These are phyloP conservation scores for Oryctes rhinoceros DNA, from an alignment of 1,140 invertebrate genomes.

Conservation along the genomic window DNA sequence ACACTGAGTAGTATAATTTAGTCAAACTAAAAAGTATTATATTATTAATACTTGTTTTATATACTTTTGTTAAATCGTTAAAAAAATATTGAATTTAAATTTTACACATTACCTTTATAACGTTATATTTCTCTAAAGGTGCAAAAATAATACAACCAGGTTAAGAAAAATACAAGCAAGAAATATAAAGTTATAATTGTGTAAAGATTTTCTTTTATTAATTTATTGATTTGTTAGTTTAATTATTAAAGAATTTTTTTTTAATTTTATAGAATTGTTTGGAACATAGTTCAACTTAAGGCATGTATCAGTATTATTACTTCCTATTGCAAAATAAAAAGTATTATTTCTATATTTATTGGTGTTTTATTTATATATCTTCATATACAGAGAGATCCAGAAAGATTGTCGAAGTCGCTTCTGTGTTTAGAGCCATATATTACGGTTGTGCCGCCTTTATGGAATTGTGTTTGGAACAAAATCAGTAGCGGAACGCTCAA, in stretches of 20 bases:
- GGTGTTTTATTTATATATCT: slow-evolving; percentile 21
- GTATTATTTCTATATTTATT: slow-evolving; percentile 45
- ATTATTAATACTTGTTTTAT: slow-evolving; percentile 15
- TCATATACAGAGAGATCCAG: too few species aligned
- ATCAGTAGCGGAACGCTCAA: too few species aligned
- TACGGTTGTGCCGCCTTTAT: too few species aligned
- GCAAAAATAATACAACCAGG: too few species aligned
- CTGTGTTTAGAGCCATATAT: too few species aligned
- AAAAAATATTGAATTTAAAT: slow-evolving; percentile 7
- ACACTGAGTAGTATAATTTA: slow-evolving; percentile 9
- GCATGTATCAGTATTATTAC: slow-evolving; percentile 50
- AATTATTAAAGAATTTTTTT: slow-evolving; percentile 37
- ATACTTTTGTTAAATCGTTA: slow-evolving; percentile 11
- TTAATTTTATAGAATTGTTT: slow-evolving; percentile 40
- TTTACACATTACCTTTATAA: background rate
- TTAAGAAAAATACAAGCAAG: background rate
- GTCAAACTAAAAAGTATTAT: slow-evolving; percentile 25
- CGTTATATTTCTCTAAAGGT: background rate
- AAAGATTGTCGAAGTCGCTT: too few species aligned
- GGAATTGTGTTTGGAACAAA: too few species aligned
- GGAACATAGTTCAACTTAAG: slow-evolving; percentile 42
- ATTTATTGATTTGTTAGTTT: slow-evolving; percentile 42
- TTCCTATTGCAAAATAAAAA: slow-evolving; percentile 46
- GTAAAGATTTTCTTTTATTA: slow-evolving; percentile 21
- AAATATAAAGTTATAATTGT: slow-evolving; percentile 11